Evolutionary conservation across 2,797 vertebrate genomes (phyloP).

Genomic region (Diglossa cyanea): DNA sequence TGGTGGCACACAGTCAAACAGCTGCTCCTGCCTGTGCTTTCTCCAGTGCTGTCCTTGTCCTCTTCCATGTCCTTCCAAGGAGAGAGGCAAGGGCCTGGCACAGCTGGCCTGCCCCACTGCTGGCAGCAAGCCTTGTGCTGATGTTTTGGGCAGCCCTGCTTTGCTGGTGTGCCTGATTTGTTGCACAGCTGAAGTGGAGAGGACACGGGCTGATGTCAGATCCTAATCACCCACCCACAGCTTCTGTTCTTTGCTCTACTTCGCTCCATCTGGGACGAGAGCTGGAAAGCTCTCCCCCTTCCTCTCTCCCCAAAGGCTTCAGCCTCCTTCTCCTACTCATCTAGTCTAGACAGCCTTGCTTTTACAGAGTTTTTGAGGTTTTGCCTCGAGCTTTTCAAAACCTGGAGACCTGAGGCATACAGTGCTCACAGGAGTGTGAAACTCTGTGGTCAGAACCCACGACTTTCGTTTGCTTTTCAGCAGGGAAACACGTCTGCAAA

Average conservation of each 20-base stretch:
- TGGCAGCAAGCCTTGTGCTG: not conserved
- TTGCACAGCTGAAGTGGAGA: not conserved
- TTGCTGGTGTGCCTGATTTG: not conserved
- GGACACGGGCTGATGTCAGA: not conserved
- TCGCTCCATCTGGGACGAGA: too few species aligned
- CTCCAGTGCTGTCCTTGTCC: not conserved
- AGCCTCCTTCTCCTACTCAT: not conserved
- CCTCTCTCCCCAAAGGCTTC: not conserved
- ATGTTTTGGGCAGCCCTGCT: not conserved
- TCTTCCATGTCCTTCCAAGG: not conserved
- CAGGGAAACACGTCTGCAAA: not conserved
- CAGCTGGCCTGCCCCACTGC: not conserved
- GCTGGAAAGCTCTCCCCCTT: not conserved
- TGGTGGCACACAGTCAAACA: not conserved
- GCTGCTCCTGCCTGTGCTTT: not conserved
- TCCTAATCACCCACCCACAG: not conserved
- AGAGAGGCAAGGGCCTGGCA: not conserved
- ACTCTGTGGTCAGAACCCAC: not conserved
- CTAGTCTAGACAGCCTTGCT: not conserved
- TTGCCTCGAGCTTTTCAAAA: constrained; percentile 1
- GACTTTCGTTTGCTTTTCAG: not conserved
- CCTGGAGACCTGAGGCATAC: not conserved
- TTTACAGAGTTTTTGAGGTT: not conserved
- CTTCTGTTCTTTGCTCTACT: not conserved
- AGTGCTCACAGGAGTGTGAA: not conserved